phyloP scores from a whole-genome alignment of 2,113 vertebrate species.

The Prietella phreatophila region DNA sequence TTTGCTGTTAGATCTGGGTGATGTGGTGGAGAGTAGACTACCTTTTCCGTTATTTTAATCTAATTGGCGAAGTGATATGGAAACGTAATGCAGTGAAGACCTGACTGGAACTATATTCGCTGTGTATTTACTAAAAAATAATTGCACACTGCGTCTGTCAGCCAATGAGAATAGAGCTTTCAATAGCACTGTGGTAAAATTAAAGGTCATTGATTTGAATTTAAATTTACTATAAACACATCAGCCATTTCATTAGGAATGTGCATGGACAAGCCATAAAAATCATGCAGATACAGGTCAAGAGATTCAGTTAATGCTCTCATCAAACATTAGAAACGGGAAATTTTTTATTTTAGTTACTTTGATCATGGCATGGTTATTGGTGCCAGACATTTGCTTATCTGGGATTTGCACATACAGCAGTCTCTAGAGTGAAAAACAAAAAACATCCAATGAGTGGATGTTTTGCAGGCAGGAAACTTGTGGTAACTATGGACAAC shows the following conservation, averaged over 20 bases:
- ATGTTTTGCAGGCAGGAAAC: not conserved
- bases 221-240: not conserved
- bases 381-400: not conserved
- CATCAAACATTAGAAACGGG: not conserved
- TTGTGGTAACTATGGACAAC: not conserved
- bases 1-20: too few relatives aligned
- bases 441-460: not conserved
- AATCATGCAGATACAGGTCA: not conserved
- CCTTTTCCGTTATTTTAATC: too few relatives aligned
- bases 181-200: too few relatives aligned
- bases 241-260: not conserved
- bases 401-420: not conserved
- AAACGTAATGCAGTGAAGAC: too few relatives aligned
- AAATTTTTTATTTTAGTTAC: not conserved
- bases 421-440: not conserved
- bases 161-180: too few relatives aligned
- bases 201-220: not conserved
- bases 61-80: too few relatives aligned
- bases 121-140: too few relatives aligned
- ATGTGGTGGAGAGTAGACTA: too few relatives aligned
- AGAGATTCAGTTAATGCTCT: not conserved
- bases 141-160: too few relatives aligned
- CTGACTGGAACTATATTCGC: too few relatives aligned
- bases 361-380: not conserved
- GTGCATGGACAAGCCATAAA: too few relatives aligned